phyloP scores from a whole-genome alignment of 2,113 vertebrate species.

The Lonchura striata region DNA sequence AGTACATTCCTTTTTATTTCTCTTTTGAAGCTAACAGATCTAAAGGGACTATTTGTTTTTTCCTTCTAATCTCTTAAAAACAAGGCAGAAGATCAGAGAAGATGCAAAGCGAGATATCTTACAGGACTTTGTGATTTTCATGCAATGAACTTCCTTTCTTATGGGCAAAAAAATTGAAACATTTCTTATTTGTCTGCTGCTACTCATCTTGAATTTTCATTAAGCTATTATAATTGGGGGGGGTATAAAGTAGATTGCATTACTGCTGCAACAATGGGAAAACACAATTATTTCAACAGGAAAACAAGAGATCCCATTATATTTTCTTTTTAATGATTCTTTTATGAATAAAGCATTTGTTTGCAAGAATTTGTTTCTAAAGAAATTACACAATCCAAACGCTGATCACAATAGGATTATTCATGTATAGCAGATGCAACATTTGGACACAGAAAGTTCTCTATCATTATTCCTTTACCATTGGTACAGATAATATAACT shows the following conservation, averaged over 20 bases:
- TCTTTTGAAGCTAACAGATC: constrained; percentile 21
- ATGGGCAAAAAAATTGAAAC: neutral
- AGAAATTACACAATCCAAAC: constrained; percentile 14
- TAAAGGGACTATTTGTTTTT: neutral
- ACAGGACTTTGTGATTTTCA: neutral
- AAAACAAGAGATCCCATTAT: neutral
- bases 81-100: constrained; percentile 15
- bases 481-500: neutral
- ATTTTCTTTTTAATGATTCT: neutral
- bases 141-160: neutral
- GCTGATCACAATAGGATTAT: neutral
- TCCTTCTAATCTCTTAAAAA: neutral
- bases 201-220: neutral
- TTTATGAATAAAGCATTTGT: neutral
- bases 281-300: neutral
- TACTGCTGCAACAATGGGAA: neutral
- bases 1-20: neutral
- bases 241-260: neutral
- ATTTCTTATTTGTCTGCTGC: neutral
- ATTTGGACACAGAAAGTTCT: neutral
- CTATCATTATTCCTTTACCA: neutral
- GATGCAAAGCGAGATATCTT: neutral
- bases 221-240: neutral
- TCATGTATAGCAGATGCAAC: neutral
- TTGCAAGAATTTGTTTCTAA: constrained; percentile 6